phyloP scores from a whole-genome alignment of 2,113 vertebrate genomes.

The Thryonomys swinderianus region DNA sequence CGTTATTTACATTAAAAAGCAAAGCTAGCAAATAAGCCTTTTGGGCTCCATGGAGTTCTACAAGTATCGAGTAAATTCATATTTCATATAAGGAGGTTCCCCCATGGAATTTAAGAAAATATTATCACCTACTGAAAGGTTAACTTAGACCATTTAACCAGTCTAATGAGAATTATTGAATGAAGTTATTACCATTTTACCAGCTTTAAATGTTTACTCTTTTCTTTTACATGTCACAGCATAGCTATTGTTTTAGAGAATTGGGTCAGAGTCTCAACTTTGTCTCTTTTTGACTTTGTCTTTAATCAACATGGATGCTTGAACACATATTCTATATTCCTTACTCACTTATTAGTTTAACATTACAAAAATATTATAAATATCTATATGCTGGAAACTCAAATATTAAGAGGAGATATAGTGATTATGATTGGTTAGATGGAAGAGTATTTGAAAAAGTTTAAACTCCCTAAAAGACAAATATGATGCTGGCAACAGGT shows the following conservation, averaged over 20 bases:
- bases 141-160: neutral
- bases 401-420: neutral
- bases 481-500: neutral
- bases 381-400: neutral
- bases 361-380: neutral
- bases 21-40: neutral
- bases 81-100: constrained; percentile 29
- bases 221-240: neutral
- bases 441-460: neutral
- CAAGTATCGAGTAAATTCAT: constrained; percentile 7
- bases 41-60: neutral
- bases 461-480: neutral
- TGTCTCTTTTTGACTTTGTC: neutral
- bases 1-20: constrained; percentile 49
- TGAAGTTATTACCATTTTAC: neutral
- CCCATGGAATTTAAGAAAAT: constrained; percentile 10
- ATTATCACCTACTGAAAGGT: neutral
- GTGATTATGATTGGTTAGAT: neutral
- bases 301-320: neutral
- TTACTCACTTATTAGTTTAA: neutral
- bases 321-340: neutral
- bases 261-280: neutral
- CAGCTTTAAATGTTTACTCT: neutral
- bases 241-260: neutral
- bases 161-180: neutral